Base-by-base conservation (phyloP, 1,140 invertebrate species). In the Aphidius gifuensis region DNA sequence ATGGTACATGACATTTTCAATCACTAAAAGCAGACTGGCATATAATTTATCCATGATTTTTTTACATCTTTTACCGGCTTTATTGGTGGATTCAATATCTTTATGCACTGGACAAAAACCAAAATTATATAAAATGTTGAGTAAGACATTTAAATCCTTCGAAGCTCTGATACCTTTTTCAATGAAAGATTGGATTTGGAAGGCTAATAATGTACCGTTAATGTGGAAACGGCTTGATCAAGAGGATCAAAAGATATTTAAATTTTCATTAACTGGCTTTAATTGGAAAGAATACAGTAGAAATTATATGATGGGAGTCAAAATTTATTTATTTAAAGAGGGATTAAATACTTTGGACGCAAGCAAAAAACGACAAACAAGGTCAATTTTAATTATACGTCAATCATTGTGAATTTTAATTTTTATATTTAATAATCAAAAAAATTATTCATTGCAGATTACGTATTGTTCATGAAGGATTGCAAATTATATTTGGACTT, bases 121-220 rank as follows among this genome's bases (percentile, higher is more conserved):
- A 68, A 83, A 84, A 72, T 81, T 93, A 71, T 74, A 88, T 59
- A 87, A 87, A 65, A 82, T 89, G 16, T 92, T 93, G 71, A 83
- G 83, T 51, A 92, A 90, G 74, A 85, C 94, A 44, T 85, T 90
- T 67, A 88, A 88, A 72, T 90, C 92, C 49, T 81, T 86, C 0
- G 76, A 82, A 3, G 85, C 88, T 0, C 79, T 94, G 16, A 83
- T 88, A 9, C 90, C 88, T 68, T 95, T 95, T 76, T 86, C 84
- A 23, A 86, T 84, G 3, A 74, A 82, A 44, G 84, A 90, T 68
- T 93, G 92, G 86, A 72, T 80, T 3, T 93, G 92, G 74, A 79
- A 84, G 23, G 89, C 88, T 64, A 72, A 84, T 39, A 88, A 90
- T 73, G 77, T 90, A 0, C 70, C 82, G 54, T 71, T 69, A 16